Evolutionary conservation across 2,888 invertebrate species (phyloP).

Genomic region (Eupithecia abbreviata): DNA sequence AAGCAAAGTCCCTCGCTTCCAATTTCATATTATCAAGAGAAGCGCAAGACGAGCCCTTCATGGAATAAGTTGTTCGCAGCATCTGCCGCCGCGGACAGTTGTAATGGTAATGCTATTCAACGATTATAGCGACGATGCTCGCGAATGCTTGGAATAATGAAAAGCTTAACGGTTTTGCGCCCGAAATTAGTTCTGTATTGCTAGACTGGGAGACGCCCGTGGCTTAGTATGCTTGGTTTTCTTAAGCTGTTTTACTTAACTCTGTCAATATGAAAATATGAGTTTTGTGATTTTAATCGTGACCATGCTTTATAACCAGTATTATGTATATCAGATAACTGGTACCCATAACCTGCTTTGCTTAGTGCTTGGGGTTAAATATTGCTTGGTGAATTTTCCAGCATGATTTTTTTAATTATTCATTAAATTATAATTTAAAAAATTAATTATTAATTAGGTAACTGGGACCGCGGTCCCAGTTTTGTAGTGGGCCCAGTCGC

Average conservation of each 20-base stretch:
- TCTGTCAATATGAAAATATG: not conserved
- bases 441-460: too few relatives aligned
- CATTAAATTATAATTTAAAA: too few relatives aligned
- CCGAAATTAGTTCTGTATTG: constrained; percentile 73
- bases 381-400: too few relatives aligned
- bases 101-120: constrained; percentile 82
- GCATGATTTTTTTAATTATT: too few relatives aligned
- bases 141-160: constrained; percentile 76
- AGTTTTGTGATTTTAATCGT: not conserved
- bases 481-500: too few relatives aligned
- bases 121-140: constrained; percentile 74
- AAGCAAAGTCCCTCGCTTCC: not conserved
- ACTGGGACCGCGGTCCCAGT: too few relatives aligned
- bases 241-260: not conserved
- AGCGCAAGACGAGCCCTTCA: constrained; percentile 54
- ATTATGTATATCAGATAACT: too few relatives aligned
- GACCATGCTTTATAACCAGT: not conserved
- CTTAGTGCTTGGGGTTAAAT: too few relatives aligned
- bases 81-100: constrained; percentile 79
- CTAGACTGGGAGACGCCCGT: constrained; percentile 11
- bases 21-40: constrained; percentile 49
- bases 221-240: not conserved
- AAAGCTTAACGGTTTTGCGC: constrained; percentile 72
- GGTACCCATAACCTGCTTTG: too few relatives aligned
- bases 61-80: constrained; percentile 79